Evolutionary conservation across 2,797 vertebrate genomes (phyloP), one percentile per base, ranked within the genome.

Genomic region (Oreochromis mossambicus): DNA sequence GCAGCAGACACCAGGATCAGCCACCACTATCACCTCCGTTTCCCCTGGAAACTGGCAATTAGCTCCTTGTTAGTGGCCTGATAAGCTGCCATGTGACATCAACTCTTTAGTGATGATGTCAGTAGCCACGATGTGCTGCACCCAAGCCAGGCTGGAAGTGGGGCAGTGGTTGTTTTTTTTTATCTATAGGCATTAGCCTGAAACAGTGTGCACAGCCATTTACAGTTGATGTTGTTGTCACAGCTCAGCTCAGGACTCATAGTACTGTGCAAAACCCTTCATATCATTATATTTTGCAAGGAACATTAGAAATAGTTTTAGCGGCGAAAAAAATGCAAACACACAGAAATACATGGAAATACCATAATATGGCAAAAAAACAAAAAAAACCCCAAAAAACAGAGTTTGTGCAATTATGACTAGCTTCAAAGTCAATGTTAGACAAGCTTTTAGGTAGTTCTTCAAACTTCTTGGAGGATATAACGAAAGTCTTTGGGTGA

Each of bases 61-160:
- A 92, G 80, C 89, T 90, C 88, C 89, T 94, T 66, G 9, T 94
- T 91, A 90, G 91, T 73, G 79, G 88, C 46, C 85, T 70, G 78
- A 89, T 21, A 21, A 82, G 51, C 77, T 41, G 26, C 86, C 83
- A 9, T 78, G 78, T 88, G 87, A 87, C 82, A 77, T 94, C 90
- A 91, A 2, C 76, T 38, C 68, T 19, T 77, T 8, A 48, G 17
- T n/a, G 26, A 36, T 91, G 86, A 91, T 85, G 83, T 90, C 86
- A 48, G 38, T 41, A 19, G 32, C 13, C 52, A 4, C 54, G 4
- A 51, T 46, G 63, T 48, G 34, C 76, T 48, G 29, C 63, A 8
- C 21, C 85, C 38, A 32, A 11, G 11, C 52, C 8, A 1, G 26
- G 3, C 68, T 68, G 58, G 58, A 50, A n/a, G 43, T 21, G 10